phyloP scores from a whole-genome alignment of 2,888 invertebrate species.

The Cerceris ruficornis region DNA sequence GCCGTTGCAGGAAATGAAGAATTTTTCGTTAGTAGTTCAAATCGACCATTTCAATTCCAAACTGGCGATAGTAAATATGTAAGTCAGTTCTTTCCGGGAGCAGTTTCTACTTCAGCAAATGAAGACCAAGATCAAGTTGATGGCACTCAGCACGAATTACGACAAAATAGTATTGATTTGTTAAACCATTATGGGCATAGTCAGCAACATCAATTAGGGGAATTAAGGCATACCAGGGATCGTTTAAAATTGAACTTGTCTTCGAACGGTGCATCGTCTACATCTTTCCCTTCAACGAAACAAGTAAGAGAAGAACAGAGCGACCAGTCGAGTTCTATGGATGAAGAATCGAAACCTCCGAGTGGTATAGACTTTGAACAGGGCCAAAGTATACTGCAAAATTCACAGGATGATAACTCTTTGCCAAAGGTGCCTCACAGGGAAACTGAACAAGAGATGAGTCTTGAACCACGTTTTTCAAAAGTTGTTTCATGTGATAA shows the following conservation, averaged over 20 bases:
- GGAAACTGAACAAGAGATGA: constrained; percentile 43
- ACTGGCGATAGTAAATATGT: constrained; percentile 82
- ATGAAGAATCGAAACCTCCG: constrained; percentile 39
- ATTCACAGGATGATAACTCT: constrained; percentile 48
- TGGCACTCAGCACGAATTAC: constrained; percentile 48
- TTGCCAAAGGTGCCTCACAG: constrained; percentile 65
- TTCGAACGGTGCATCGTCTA: constrained; percentile 49
- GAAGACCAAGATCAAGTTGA: constrained; percentile 61
- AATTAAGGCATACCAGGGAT: constrained; percentile 88
- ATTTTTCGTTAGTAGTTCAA: constrained; percentile 89
- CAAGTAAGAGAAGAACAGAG: constrained; percentile 38
- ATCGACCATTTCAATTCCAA: constrained; percentile 86
- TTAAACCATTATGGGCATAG: constrained; percentile 56
- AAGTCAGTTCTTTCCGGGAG: constrained; percentile 90
- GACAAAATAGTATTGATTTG: constrained; percentile 60
- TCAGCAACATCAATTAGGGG: constrained; percentile 83
- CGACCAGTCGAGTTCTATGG: constrained; percentile 50
- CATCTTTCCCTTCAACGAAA: constrained; percentile 44
- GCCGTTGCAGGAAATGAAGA: constrained; percentile 83
- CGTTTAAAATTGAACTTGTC: constrained; percentile 87
- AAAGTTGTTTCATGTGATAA: constrained; percentile 55
- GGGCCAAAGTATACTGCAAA: constrained; percentile 50
- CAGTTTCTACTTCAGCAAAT: constrained; percentile 62
- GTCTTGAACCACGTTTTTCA: constrained; percentile 35
- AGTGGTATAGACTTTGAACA: constrained; percentile 37